A percentile compares a stretch with the other conserved stretches of the same genome.
Evolutionary conservation across 2,113 vertebrate genomes (phyloP).

Genomic region (Melanerpes aurifrons): DNA sequence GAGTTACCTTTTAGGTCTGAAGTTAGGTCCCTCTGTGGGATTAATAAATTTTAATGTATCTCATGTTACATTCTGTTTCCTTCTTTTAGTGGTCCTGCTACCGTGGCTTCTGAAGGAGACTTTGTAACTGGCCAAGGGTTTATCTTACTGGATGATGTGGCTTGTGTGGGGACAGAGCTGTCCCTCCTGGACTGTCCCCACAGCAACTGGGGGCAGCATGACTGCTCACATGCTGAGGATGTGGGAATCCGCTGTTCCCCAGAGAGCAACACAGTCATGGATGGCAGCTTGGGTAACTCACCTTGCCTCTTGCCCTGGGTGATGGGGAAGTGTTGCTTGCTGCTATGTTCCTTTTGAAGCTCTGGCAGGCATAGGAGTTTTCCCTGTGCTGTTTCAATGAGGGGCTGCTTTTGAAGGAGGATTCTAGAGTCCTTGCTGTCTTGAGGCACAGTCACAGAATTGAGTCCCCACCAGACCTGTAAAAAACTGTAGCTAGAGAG

Average conservation of each 20-base stretch:
- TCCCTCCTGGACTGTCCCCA: conserved; percentile 87
- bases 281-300: conserved; percentile 48
- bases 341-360: neutral
- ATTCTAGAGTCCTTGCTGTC: no score
- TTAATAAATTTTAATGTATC: neutral
- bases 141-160: conserved; percentile 88
- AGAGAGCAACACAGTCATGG: conserved; percentile 43
- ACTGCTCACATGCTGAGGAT: conserved; percentile 92
- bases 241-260: conserved; percentile 85
- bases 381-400: no score
- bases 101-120: conserved; percentile 59
- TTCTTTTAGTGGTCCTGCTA: conserved; percentile 65
- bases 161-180: conserved; percentile 85
- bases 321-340: neutral
- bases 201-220: conserved; percentile 90
- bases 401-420: no score
- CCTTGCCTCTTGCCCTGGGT: neutral
- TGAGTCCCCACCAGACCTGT: no score
- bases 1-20: neutral
- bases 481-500: no score
- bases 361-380: neutral
- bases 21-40: neutral
- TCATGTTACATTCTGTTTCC: neutral
- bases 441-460: no score
- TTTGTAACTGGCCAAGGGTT: conserved; percentile 86